Conservation (phyloP, 2,888 invertebrate species). For the Bunonema sp. region DNA sequence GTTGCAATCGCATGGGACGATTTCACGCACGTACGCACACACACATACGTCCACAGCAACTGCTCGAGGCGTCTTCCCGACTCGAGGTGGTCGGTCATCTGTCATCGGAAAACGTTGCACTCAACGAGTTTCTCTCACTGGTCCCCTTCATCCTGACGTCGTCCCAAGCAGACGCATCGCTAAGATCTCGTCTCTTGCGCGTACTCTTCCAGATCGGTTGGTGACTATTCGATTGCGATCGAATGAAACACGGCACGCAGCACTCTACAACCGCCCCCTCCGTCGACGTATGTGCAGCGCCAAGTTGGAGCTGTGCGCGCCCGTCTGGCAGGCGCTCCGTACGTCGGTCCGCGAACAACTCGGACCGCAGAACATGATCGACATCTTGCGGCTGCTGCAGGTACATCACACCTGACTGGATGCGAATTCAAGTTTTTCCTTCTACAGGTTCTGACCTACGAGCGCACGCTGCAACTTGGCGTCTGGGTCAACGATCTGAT, state of each 20-base stretch:
- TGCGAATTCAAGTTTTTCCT: not conserved
- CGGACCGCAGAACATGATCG: constrained; percentile 34
- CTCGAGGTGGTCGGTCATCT: no score
- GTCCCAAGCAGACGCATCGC: no score
- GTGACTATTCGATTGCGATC: no score
- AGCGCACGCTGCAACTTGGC: constrained; percentile 17
- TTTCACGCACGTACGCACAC: no score
- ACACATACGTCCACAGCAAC: no score
- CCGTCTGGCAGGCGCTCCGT: constrained; percentile 22
- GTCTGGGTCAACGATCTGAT: constrained; percentile 24
- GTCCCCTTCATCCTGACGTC: no score
- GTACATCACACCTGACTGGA: constrained; percentile 5
- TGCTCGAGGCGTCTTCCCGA: no score
- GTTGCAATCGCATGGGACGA: no score
- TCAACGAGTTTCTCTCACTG: no score
- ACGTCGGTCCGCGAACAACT: constrained; percentile 21
- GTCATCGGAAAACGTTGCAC: no score
- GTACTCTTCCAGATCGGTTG: no score
- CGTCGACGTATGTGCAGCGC: constrained; percentile 16
- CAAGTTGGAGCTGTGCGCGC: constrained; percentile 16
- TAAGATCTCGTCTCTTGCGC: no score
- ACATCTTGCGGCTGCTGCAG: constrained; percentile 26
- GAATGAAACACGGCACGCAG: constrained; percentile 6
- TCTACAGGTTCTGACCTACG: constrained; percentile 24
- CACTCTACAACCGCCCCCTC: constrained; percentile 19